A percentile compares a stretch with the other conserved stretches of the same genome.
These are phyloP conservation scores for Pogonocherus hispidulus DNA, from an alignment of 2,888 invertebrate species.

Conservation along the genomic window DNA sequence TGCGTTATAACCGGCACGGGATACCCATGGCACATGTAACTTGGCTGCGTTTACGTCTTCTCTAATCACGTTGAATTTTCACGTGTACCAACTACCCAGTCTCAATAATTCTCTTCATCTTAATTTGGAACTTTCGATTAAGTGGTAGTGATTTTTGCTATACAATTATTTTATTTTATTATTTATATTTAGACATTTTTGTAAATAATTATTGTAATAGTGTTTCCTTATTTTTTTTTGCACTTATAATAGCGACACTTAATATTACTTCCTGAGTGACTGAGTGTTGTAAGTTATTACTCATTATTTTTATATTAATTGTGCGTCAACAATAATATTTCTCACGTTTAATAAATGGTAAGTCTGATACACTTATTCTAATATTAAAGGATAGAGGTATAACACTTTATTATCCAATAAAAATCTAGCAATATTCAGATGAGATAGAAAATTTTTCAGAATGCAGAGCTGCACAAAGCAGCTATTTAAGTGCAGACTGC, in stretches of 20 bases:
- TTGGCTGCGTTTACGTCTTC: constrained; percentile 13
- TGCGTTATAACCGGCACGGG: constrained; percentile 9
- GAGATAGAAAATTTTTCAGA: too few species aligned
- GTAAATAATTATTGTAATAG: neutral
- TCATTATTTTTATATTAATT: too few species aligned
- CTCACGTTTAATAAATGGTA: neutral
- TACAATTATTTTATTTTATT: neutral
- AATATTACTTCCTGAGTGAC: neutral
- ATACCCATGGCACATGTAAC: neutral
- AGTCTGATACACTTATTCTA: neutral
- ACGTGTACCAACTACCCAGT: neutral
- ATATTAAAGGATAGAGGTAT: too few species aligned
- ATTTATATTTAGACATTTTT: neutral
- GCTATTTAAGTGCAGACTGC: too few species aligned
- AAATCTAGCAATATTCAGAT: too few species aligned
- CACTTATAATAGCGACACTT: neutral
- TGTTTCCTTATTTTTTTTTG: neutral
- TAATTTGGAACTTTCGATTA: constrained; percentile 1
- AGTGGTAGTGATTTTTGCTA: neutral
- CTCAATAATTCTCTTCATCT: constrained; percentile 2
- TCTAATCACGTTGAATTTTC: constrained; percentile 16
- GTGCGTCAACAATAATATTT: neutral
- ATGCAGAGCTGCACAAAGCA: too few species aligned
- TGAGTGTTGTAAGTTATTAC: neutral
- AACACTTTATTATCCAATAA: too few species aligned